Percentiles rank a stretch among this genome's conserved stretches.
Evolutionary conservation across 1,140 invertebrate species (phyloP).

Genomic region (Orussus abietinus): DNA sequence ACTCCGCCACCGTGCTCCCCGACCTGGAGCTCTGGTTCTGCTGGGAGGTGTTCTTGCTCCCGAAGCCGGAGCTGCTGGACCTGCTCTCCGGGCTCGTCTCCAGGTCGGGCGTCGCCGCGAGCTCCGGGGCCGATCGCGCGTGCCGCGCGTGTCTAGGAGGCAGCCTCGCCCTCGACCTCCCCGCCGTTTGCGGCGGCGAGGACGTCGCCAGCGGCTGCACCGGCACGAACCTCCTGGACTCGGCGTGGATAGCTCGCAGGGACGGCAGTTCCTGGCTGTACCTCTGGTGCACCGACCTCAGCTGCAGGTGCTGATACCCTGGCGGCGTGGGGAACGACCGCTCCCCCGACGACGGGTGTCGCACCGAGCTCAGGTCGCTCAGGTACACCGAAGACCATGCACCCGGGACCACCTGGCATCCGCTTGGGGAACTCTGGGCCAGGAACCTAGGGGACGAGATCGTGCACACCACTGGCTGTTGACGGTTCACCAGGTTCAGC

Average conservation of each 20-base stretch:
- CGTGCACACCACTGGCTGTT: slow-evolving; percentile 42
- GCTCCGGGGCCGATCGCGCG: slow-evolving; percentile 63
- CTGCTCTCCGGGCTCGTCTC: slow-evolving; percentile 82
- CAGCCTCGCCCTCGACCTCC: slow-evolving; percentile 53
- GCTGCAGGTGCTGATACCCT: slow-evolving; percentile 58
- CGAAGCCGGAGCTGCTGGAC: slow-evolving; percentile 84
- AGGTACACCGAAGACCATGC: slow-evolving; percentile 70
- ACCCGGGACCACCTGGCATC: slow-evolving; percentile 44
- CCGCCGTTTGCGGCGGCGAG: slow-evolving; percentile 49
- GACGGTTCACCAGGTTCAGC: slow-evolving; percentile 30
- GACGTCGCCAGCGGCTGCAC: slow-evolving; percentile 56
- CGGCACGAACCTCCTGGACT: slow-evolving; percentile 59
- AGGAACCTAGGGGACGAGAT: slow-evolving; percentile 52
- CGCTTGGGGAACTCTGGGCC: slow-evolving; percentile 54
- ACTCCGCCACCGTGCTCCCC: slow-evolving; percentile 70
- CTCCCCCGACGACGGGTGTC: slow-evolving; percentile 72
- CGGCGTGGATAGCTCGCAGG: slow-evolving; percentile 69
- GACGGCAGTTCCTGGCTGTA: slow-evolving; percentile 73
- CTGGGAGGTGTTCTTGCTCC: slow-evolving; percentile 86
- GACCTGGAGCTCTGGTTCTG: slow-evolving; percentile 70
- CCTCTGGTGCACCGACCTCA: slow-evolving; percentile 61
- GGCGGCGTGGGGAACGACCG: slow-evolving; percentile 72
- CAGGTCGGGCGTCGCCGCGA: slow-evolving; percentile 56
- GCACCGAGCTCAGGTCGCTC: slow-evolving; percentile 82
- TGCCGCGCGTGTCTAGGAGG: slow-evolving; percentile 63